A percentile compares a stretch with the other conserved stretches of the same genome.
These are phyloP conservation scores for Notothenia rossii DNA, from an alignment of 2,113 vertebrate species.

Conservation along the genomic window DNA sequence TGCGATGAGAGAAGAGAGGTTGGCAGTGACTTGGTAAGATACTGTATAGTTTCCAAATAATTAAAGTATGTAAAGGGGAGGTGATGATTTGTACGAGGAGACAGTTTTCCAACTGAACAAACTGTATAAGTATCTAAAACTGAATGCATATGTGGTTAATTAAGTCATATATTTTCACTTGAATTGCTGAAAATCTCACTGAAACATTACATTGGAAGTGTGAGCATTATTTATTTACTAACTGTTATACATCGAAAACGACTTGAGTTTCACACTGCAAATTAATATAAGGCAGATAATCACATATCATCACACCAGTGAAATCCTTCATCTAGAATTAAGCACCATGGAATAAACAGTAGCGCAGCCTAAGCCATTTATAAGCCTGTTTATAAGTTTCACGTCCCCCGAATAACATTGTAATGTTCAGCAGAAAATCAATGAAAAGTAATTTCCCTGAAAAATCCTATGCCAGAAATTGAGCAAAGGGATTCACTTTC, in stretches of 20 bases:
- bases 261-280: slow-evolving; percentile 13
- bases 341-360: slow-evolving; percentile 57
- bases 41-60: not conserved
- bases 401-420: slow-evolving; percentile 63
- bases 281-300: slow-evolving; percentile 38
- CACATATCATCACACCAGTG: slow-evolving; percentile 35
- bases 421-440: slow-evolving; percentile 64
- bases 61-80: not conserved
- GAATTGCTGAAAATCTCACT: no score
- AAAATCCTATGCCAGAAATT: slow-evolving; percentile 76
- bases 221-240: not conserved
- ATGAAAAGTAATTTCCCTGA: slow-evolving; percentile 75
- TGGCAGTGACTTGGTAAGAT: not conserved
- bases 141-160: no score
- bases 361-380: slow-evolving; percentile 56
- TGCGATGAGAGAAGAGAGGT: not conserved
- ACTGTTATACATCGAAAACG: not conserved
- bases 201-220: not conserved
- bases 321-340: slow-evolving; percentile 51
- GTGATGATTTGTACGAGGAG: not conserved
- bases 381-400: slow-evolving; percentile 72
- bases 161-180: not conserved
- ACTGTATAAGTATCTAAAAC: not conserved
- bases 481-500: slow-evolving; percentile 80
- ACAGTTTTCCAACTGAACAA: not conserved